Conservation (phyloP, 2,888 invertebrate species). For the Altica lythri region DNA sequence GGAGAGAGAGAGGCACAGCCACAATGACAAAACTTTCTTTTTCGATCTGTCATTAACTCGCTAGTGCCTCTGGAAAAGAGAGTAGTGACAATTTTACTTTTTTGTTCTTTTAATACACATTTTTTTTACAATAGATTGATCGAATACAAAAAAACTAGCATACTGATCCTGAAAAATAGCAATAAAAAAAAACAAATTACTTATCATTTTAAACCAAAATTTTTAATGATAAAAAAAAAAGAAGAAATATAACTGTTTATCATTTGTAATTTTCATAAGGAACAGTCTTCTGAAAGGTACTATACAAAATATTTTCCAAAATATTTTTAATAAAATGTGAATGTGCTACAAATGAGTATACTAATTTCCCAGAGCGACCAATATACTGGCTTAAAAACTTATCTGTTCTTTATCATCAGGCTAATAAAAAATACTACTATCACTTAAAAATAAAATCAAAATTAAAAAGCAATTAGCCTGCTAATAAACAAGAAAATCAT, state of each 20-base stretch:
- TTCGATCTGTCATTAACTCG: slow-evolving; percentile 52
- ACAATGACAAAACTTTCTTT: slow-evolving; percentile 50
- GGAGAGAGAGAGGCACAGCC: slow-evolving; percentile 54
- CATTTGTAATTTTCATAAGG: too few relatives aligned
- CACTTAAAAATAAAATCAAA: slow-evolving; percentile 3
- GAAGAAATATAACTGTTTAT: too few relatives aligned
- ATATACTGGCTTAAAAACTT: not conserved
- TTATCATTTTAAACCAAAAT: too few relatives aligned
- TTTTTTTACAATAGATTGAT: slow-evolving; percentile 12
- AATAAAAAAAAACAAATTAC: too few relatives aligned
- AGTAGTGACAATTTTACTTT: slow-evolving; percentile 55
- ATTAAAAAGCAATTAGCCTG: slow-evolving; percentile 46
- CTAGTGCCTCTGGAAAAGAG: slow-evolving; percentile 59
- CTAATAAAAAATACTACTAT: slow-evolving; percentile 42
- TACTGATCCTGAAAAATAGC: too few relatives aligned
- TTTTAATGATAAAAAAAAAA: too few relatives aligned
- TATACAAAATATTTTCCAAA: too few relatives aligned
- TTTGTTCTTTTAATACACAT: slow-evolving; percentile 36
- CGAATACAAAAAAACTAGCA: not conserved
- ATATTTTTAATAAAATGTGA: too few relatives aligned
- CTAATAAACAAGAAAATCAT: slow-evolving; percentile 41
- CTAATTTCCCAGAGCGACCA: not conserved
- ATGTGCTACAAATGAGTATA: not conserved
- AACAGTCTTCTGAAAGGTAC: too few relatives aligned
- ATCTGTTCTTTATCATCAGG: slow-evolving; percentile 46